These are phyloP conservation scores for Uropetala carovei DNA, from an alignment of 2,888 invertebrate species.

Conservation along the genomic window DNA sequence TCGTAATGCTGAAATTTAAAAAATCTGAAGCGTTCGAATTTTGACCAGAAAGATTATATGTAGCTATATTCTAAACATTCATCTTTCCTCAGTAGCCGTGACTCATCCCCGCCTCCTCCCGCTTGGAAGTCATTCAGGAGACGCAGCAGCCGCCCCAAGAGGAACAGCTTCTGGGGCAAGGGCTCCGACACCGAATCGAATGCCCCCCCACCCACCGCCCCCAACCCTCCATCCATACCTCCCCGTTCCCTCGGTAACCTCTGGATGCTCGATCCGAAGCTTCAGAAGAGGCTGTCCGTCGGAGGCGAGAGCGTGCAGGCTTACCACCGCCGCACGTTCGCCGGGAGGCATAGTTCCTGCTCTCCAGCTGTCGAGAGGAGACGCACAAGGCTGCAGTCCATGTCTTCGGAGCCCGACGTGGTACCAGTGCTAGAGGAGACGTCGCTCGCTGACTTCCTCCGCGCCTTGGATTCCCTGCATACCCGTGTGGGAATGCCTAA, in stretches of 20 bases:
- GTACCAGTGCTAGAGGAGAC: constrained; percentile 83
- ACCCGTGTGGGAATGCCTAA: constrained; percentile 73
- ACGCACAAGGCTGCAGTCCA: constrained; percentile 74
- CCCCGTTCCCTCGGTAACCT: constrained; percentile 7
- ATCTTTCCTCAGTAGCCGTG: constrained; percentile 32
- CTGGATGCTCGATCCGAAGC: constrained; percentile 56
- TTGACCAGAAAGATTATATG: too few species aligned
- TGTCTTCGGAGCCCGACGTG: constrained; percentile 56
- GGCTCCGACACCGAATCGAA: constrained; percentile 70
- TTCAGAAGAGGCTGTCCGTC: constrained; percentile 57
- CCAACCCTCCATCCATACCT: constrained; percentile 37
- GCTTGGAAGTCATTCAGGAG: constrained; percentile 66
- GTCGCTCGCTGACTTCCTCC: constrained; percentile 87
- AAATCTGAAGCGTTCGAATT: too few species aligned
- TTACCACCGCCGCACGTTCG: constrained; percentile 66
- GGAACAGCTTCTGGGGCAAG: constrained; percentile 69
- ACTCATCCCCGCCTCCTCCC: constrained; percentile 65
- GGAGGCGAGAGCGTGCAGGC: constrained; percentile 68
- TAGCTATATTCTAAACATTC: too few species aligned
- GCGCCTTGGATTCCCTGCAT: constrained; percentile 85
- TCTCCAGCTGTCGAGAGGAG: constrained; percentile 71
- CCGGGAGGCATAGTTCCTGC: constrained; percentile 69
- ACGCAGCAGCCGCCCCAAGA: constrained; percentile 71
- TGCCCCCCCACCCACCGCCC: constrained; percentile 66
- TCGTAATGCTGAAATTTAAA: not conserved